Base-by-base conservation (phyloP, 2,113 vertebrate species). In the Neoarius graeffei region DNA sequence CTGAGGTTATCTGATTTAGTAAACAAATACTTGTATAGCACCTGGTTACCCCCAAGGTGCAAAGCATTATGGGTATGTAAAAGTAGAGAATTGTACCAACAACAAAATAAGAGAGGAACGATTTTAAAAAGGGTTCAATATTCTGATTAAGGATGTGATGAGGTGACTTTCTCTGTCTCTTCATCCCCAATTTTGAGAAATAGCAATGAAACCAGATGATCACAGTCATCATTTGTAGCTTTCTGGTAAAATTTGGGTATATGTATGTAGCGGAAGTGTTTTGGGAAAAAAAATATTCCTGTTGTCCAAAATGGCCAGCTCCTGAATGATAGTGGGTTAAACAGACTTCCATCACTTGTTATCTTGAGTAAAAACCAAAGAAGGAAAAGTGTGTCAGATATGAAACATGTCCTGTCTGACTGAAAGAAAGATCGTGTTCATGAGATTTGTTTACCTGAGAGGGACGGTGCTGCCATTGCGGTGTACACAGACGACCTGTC, bases 401-500 rank as follows among this genome's bases (percentile, higher is more conserved):
- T 15, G 50, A 54, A 79, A 79, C 1, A 7, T 54, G 35, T 48
- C 35, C 35, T 74, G 7, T 0, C 6, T 77, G 4, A 6, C 35
- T 74, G 15, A 77, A 76, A 76, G 73, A n/a, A 25, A n/a, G 48
- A 13, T 54, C 6, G 0, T 8, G 7, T 17, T 17, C 3, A 3
- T 27, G 2, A 15, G 25, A 81, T 64, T 10, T 17, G 89, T 88
- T 97, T 96, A 99, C 98, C 95, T 97, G 91, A 97, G 89, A 71
- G 94, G 94, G 15, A 95, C 95, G 0, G 93, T 89, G 90, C 96
- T 98, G n/a, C 98, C 96, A 0, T 97, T 98, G 92, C 95, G 96
- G 92, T 99, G 97, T 3, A 93, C 93, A 84, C 98, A 99, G 19
- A 92, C 94, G 80, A 99, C 96, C 69, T 97, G 94, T 42, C 98